Conservation (phyloP, 1,140 invertebrate species). For the Drosophila ambigua region DNA sequence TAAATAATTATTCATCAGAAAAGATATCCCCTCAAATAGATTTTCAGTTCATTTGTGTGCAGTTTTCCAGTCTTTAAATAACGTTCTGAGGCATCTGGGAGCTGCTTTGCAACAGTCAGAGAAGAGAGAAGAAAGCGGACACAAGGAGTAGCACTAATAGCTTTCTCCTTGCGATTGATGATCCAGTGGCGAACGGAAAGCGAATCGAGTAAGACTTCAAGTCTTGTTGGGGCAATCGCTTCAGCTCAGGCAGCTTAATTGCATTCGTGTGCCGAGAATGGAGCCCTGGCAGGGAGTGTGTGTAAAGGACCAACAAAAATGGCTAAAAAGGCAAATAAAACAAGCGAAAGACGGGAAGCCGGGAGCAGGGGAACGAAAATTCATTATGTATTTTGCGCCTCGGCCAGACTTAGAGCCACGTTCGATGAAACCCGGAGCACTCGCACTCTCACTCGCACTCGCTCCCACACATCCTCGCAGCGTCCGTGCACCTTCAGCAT, state of each 20-base stretch:
- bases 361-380: constrained; percentile 30
- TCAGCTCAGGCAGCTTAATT: constrained; percentile 58
- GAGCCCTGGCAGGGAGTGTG: neutral
- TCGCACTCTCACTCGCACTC: neutral
- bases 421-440: constrained; percentile 8
- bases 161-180: constrained; percentile 8
- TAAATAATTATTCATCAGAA: no score
- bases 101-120: neutral
- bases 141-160: neutral
- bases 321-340: constrained; percentile 54
- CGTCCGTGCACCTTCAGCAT: constrained; percentile 22
- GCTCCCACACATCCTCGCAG: constrained; percentile 2
- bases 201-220: constrained; percentile 18
- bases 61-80: no score
- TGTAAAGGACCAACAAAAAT: constrained; percentile 39
- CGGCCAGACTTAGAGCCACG: constrained; percentile 26
- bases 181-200: constrained; percentile 11
- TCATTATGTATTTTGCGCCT: constrained; percentile 62
- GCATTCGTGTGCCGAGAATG: constrained; percentile 29
- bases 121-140: neutral
- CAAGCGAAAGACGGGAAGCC: constrained; percentile 1
- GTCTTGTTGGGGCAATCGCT: constrained; percentile 11
- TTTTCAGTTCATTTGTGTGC: no score
- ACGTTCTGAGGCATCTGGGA: no score
- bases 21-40: no score